A percentile compares a stretch with the other conserved stretches of the same genome.
Evolutionary conservation across 2,797 vertebrate species (phyloP).

Genomic region (Leontopithecus rosalia): DNA sequence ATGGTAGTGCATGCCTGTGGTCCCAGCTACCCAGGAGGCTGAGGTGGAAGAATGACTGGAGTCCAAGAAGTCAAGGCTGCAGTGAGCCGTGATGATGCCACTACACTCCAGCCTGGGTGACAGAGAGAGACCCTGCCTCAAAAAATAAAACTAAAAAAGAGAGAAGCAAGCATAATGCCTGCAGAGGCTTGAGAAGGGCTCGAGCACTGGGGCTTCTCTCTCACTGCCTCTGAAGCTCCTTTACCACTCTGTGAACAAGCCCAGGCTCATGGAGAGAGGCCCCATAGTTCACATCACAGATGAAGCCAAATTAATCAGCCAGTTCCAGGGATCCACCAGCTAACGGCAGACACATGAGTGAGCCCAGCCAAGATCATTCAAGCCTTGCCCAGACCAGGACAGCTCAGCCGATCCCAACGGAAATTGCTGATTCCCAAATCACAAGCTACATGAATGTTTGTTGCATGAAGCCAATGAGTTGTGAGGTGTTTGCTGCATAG

Average conservation of each 20-base stretch:
- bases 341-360: not conserved
- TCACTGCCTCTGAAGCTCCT: not conserved
- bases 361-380: not conserved
- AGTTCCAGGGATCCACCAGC: not conserved
- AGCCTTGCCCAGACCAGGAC: not conserved
- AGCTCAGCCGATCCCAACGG: not conserved
- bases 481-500: not conserved
- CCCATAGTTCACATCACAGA: not conserved
- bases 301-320: not conserved
- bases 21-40: not conserved
- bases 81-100: not conserved
- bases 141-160: not conserved
- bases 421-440: not conserved
- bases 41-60: not conserved
- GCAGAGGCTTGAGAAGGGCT: not conserved
- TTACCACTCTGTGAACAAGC: not conserved
- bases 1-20: not conserved
- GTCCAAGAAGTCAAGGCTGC: not conserved
- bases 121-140: not conserved
- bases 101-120: not conserved
- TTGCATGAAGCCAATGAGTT: not conserved
- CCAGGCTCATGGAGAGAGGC: not conserved
- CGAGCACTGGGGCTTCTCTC: not conserved
- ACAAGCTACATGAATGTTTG: not conserved
- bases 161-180: not conserved